Evolutionary conservation across 2,113 vertebrate species (phyloP).

Genomic region (Prochilodus magdalenae): DNA sequence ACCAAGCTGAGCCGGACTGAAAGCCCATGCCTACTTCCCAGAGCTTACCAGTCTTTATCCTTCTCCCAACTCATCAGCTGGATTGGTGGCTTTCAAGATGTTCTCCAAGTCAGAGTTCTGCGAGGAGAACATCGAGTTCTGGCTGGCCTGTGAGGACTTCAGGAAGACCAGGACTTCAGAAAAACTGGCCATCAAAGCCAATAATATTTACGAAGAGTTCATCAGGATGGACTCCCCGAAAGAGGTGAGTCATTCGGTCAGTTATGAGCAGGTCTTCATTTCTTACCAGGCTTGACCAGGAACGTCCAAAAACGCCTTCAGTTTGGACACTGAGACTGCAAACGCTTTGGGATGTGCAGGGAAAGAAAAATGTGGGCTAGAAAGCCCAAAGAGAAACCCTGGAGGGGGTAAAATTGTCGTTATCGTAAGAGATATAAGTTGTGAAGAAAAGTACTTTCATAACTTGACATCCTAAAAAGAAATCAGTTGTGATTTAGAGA

Average conservation of each 20-base stretch:
- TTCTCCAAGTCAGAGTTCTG: conserved; percentile 71
- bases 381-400: too few relatives aligned
- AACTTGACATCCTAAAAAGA: too few relatives aligned
- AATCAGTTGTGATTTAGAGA: too few relatives aligned
- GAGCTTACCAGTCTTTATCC: neutral
- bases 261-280: neutral
- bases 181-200: conserved; percentile 53
- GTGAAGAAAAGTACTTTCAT: too few relatives aligned
- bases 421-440: too few relatives aligned
- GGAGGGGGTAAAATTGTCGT: too few relatives aligned
- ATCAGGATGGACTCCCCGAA: conserved; percentile 60
- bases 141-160: conserved; percentile 69
- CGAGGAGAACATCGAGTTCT: conserved; percentile 74
- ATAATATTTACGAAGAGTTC: conserved; percentile 68
- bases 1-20: too few relatives aligned
- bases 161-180: conserved; percentile 49
- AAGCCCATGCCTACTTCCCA: too few relatives aligned
- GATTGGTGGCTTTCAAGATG: conserved; percentile 58
- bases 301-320: neutral
- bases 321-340: too few relatives aligned
- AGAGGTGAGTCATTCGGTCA: conserved; percentile 54
- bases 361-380: too few relatives aligned
- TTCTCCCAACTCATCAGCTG: conserved; percentile 55
- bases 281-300: neutral
- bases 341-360: too few relatives aligned